Evolutionary conservation across 2,888 invertebrate genomes (phyloP).

Genomic region (Platypus cylindrus): DNA sequence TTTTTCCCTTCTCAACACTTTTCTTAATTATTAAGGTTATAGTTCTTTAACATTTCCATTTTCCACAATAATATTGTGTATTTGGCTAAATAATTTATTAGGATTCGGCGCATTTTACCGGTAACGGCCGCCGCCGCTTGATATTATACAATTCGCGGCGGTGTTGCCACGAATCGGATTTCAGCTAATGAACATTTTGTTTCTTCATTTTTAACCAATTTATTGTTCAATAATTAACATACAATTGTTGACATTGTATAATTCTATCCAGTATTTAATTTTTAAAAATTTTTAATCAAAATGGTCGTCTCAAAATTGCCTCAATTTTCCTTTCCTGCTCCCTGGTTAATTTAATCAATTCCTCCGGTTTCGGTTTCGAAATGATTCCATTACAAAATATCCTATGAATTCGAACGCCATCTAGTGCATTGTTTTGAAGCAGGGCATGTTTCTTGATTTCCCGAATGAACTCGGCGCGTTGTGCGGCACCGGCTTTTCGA

Average conservation of each 20-base stretch:
- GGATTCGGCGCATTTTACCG: too few species aligned
- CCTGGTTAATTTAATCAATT: constrained; percentile 25
- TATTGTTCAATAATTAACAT: neutral
- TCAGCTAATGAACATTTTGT: neutral
- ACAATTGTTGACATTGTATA: too few species aligned
- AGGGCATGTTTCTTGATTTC: constrained; percentile 49
- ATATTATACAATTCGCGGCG: too few species aligned
- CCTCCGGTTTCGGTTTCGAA: constrained; percentile 25
- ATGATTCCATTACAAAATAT: constrained; percentile 49
- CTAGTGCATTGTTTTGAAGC: constrained; percentile 48
- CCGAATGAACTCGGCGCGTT: constrained; percentile 45
- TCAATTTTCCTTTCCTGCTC: constrained; percentile 27
- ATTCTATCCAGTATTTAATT: too few species aligned
- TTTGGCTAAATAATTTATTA: too few species aligned
- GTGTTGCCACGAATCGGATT: neutral
- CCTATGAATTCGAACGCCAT: constrained; percentile 50
- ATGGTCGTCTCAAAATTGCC: constrained; percentile 20
- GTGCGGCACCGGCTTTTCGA: constrained; percentile 38
- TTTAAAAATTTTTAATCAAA: too few species aligned
- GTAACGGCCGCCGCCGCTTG: too few species aligned
- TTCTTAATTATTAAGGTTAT: too few species aligned
- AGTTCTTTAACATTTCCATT: too few species aligned
- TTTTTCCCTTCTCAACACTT: too few species aligned
- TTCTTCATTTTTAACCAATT: neutral
- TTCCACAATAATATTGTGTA: too few species aligned